These are phyloP conservation scores for Mayetiola destructor DNA, from an alignment of 2,888 invertebrate species.

Conservation along the genomic window DNA sequence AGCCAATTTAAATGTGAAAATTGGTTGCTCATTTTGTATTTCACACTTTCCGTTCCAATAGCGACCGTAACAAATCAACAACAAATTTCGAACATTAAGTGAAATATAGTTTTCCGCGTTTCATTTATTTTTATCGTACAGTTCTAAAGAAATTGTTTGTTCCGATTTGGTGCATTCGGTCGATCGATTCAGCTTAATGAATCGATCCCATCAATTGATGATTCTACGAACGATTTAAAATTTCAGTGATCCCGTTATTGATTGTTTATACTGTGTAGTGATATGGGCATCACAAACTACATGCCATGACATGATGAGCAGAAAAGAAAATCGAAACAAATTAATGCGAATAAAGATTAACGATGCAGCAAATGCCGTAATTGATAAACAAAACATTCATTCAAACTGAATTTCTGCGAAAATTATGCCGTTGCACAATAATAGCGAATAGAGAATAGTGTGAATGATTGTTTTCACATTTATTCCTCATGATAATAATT, in stretches of 20 bases:
- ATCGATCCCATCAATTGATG: neutral
- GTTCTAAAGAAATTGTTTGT: no score
- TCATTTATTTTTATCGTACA: neutral
- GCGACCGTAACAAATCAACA: neutral
- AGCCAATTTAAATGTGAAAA: neutral
- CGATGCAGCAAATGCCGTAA: conserved; percentile 10
- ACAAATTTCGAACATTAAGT: neutral
- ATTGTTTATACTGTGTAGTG: no score
- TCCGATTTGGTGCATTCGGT: no score
- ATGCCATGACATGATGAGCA: neutral
- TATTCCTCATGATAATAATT: neutral
- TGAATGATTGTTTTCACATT: no score
- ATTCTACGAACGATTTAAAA: neutral
- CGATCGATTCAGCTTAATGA: neutral
- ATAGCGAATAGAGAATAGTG: no score
- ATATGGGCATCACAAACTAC: no score
- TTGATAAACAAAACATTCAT: neutral
- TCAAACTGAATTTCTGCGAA: conserved; percentile 9
- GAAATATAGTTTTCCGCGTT: neutral
- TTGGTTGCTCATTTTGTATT: neutral
- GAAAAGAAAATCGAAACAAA: neutral
- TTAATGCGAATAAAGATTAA: conserved; percentile 1
- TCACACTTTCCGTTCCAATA: neutral
- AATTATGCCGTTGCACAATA: neutral
- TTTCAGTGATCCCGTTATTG: no score